Base-by-base conservation (phyloP, 2,888 invertebrate genomes). In the Sinohyriopsis cumingii region DNA sequence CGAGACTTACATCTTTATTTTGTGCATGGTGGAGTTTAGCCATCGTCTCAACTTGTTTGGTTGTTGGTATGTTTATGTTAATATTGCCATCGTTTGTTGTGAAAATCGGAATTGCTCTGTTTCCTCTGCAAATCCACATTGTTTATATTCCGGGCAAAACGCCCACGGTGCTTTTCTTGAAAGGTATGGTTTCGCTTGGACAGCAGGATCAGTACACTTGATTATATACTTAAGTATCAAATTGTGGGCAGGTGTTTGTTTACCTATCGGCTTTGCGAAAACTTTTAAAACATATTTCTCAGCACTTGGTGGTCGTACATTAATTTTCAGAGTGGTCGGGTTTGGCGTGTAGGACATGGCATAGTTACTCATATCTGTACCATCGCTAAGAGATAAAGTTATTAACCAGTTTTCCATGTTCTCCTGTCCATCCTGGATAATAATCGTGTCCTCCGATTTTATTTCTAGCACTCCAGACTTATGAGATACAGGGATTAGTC, bases 61-160 rank as follows among this genome's bases (percentile, higher is more conserved):
- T 65, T 19, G 67, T 33, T 24, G 66, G 68, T 22, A 70, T 54
- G 19, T 56, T 45, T 5, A 73, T 22, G n/a, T 18, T 24, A 12
- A 73, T 6, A 22, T 70, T 56, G 53, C 73, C 73, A 33, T 55
- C 61, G 24, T 62, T 64, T 5, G 60, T 57, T 55, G 57, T 33
- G 9, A 60, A 53, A 18, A 20, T 24, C 15, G 69, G 55, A 3
- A 55, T 64, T 55, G 67, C 55, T 1, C 22, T 55, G 62, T 55
- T 60, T 57, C 33, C 2, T 65, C 67, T 60, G 67, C 53, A n/a
- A 73, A 69, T 12, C 73, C 73, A 7, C 56, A 59, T 45, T 73
- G 65, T 20, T 28, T 33, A 28, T 63, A 73, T 54, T 69, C 56
- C n/a, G 63, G 33, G 6, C 61, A 60, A 15, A 65, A 54, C 54